phyloP scores from a whole-genome alignment of 2,797 vertebrate genomes.

The Halcyon smyrnensis region DNA sequence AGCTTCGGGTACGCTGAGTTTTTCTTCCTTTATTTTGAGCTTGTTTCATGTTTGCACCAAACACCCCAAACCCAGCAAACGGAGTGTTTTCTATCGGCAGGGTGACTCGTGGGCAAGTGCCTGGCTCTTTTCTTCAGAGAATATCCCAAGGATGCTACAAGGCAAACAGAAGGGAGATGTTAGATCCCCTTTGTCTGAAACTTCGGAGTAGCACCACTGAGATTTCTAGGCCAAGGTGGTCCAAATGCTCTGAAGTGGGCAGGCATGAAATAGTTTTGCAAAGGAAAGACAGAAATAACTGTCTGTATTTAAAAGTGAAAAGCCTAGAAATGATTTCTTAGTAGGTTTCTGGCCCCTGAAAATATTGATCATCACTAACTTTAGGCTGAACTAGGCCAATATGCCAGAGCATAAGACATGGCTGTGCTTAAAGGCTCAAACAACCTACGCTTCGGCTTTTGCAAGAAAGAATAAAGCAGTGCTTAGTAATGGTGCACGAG shows the following conservation, averaged over 20 bases:
- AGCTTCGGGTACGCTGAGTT: not conserved
- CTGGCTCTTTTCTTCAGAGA: not conserved
- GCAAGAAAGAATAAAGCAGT: not conserved
- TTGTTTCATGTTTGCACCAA: not conserved
- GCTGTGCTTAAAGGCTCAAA: not conserved
- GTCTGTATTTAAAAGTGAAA: not conserved
- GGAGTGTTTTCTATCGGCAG: not conserved
- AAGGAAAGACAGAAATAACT: not conserved
- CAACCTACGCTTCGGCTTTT: not conserved
- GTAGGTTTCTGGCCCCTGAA: not conserved
- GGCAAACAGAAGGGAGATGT: not conserved
- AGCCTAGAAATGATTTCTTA: not conserved
- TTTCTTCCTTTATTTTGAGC: not conserved
- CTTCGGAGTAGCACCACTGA: not conserved
- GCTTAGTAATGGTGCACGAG: not conserved
- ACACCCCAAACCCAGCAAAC: not conserved
- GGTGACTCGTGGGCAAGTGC: not conserved
- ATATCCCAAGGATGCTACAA: not conserved
- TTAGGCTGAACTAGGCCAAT: not conserved
- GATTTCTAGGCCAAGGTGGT: not conserved
- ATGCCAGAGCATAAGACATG: not conserved
- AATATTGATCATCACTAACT: not conserved
- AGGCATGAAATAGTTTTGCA: not conserved
- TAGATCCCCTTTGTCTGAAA: not conserved
- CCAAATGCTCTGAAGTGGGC: not conserved